phyloP scores from a whole-genome alignment of 1,140 invertebrate species.

The Anthonomus grandis region DNA sequence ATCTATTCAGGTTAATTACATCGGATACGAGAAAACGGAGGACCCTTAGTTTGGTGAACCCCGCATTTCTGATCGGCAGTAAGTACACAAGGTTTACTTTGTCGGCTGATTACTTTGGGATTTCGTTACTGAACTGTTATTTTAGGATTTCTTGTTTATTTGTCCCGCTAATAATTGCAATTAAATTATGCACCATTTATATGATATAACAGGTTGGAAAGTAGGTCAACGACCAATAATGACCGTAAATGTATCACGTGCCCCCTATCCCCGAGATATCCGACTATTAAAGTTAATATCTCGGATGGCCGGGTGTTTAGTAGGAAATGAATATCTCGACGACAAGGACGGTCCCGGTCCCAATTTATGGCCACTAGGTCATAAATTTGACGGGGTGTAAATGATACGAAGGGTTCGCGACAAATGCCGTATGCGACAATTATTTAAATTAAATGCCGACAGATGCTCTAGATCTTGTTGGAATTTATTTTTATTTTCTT shows the following conservation, averaged over 20 bases:
- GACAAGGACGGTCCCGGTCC: slow-evolving; percentile 9
- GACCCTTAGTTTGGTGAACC: too few relatives aligned
- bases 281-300: slow-evolving; percentile 13
- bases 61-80: too few relatives aligned
- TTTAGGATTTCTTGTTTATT: neutral
- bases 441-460: neutral
- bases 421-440: neutral
- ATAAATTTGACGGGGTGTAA: slow-evolving; percentile 4
- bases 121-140: too few relatives aligned
- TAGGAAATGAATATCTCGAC: slow-evolving; percentile 18
- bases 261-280: neutral
- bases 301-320: slow-evolving; percentile 3
- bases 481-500: too few relatives aligned
- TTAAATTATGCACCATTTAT: too few relatives aligned
- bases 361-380: slow-evolving; percentile 1
- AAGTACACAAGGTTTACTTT: too few relatives aligned
- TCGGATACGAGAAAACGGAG: too few relatives aligned
- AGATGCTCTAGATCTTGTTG: too few relatives aligned
- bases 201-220: too few relatives aligned
- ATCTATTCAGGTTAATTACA: too few relatives aligned
- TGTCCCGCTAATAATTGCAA: too few relatives aligned
- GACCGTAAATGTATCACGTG: neutral
- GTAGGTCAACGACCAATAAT: neutral
- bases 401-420: slow-evolving; percentile 1
- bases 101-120: too few relatives aligned